A percentile compares a stretch with the other conserved stretches of the same genome.
Evolutionary conservation across 1,140 invertebrate species (phyloP).

Genomic region (Dreissena rostriformis): DNA sequence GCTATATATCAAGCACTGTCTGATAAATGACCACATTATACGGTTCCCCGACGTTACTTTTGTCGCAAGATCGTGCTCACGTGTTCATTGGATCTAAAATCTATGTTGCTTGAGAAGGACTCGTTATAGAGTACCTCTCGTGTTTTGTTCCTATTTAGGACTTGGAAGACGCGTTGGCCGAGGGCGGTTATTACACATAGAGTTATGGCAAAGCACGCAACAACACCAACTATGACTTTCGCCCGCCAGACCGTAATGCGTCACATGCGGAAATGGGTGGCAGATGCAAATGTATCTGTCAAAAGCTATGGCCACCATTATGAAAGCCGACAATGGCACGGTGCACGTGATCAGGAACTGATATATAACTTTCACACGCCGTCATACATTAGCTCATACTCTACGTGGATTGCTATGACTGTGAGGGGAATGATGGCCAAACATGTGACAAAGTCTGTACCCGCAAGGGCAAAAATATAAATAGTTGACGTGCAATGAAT

Average conservation of each 20-base stretch:
- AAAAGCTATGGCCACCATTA: conserved; percentile 81
- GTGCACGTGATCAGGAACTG: conserved; percentile 78
- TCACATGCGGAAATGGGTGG: conserved; percentile 75
- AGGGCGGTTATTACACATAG: conserved; percentile 74
- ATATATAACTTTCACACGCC: conserved; percentile 78
- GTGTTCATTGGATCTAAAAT: no score
- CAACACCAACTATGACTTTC: conserved; percentile 70
- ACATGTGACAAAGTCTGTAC: conserved; percentile 77
- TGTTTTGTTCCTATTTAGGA: neutral
- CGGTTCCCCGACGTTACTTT: neutral
- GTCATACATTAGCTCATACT: conserved; percentile 68
- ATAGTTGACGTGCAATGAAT: conserved; percentile 80
- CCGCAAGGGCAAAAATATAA: conserved; percentile 79
- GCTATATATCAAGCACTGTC: conserved; percentile 67
- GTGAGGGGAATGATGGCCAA: conserved; percentile 76
- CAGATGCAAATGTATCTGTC: conserved; percentile 81
- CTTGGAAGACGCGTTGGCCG: conserved; percentile 66
- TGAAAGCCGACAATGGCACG: conserved; percentile 78
- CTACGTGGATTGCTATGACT: conserved; percentile 67
- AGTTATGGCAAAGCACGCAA: conserved; percentile 69
- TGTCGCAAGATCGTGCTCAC: neutral
- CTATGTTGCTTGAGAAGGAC: no score
- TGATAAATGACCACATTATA: neutral
- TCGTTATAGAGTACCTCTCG: neutral
- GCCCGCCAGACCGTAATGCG: conserved; percentile 75